Percentiles rank a stretch among this genome's conserved stretches.
These are phyloP conservation scores for Limnephilus rhombicus DNA, from an alignment of 2,888 invertebrate genomes.

Conservation along the genomic window DNA sequence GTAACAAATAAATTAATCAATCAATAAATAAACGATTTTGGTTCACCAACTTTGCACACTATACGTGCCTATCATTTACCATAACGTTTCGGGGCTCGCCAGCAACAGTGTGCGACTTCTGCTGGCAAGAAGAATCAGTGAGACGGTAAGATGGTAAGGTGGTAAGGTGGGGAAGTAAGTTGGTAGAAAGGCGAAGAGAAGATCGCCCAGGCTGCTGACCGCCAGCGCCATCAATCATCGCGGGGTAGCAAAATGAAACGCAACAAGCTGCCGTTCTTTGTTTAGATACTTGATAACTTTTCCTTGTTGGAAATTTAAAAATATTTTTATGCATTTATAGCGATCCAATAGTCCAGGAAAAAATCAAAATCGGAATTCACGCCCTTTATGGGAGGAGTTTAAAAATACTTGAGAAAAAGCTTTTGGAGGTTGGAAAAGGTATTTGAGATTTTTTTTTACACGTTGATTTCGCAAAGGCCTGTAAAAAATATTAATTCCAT, in stretches of 20 bases:
- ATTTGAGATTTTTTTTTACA: too few species aligned
- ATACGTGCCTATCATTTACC: too few species aligned
- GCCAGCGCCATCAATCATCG: slow-evolving; percentile 39
- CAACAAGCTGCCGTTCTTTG: not conserved
- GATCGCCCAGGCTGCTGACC: slow-evolving; percentile 30
- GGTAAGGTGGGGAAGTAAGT: not conserved
- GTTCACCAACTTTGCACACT: too few species aligned
- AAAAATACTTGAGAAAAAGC: too few species aligned
- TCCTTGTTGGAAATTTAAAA: not conserved
- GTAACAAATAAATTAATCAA: too few species aligned
- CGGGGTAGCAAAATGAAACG: not conserved
- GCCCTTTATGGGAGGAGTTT: too few species aligned
- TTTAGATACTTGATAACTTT: not conserved
- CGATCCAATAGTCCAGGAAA: too few species aligned
- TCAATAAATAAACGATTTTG: too few species aligned
- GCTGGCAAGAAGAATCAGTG: not conserved
- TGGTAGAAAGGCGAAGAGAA: not conserved
- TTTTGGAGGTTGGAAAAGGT: too few species aligned
- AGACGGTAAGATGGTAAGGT: not conserved
- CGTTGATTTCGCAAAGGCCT: too few species aligned
- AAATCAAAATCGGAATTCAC: too few species aligned
- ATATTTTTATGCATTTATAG: not conserved
- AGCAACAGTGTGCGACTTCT: not conserved
- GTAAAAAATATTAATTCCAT: too few species aligned
- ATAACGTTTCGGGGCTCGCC: not conserved